phyloP scores from a whole-genome alignment of 1,140 invertebrate genomes.

The Cyclina sinensis region DNA sequence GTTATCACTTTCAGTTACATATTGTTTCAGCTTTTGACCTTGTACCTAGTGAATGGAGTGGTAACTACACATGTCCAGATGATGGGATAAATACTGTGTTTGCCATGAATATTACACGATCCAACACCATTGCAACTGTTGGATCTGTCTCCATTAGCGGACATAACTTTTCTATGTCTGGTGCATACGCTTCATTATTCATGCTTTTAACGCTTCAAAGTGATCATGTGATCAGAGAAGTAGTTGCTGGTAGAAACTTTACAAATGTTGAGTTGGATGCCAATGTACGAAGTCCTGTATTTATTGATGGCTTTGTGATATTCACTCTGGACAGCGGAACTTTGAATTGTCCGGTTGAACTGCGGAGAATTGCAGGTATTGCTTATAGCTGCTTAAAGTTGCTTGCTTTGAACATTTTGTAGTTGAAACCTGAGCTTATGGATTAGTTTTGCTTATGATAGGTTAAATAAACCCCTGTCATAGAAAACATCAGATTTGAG shows the following conservation, averaged over 20 bases:
- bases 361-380: conserved; percentile 38
- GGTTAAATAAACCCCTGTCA: too few species aligned
- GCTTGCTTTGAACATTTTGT: too few species aligned
- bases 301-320: conserved; percentile 40
- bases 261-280: conserved; percentile 51
- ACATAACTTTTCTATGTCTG: conserved; percentile 20
- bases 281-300: not conserved
- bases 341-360: conserved; percentile 32
- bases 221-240: conserved; percentile 7
- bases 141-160: conserved; percentile 16
- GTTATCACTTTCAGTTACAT: too few species aligned
- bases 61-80: conserved; percentile 52
- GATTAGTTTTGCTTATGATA: too few species aligned
- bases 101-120: conserved; percentile 51
- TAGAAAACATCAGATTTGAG: too few species aligned
- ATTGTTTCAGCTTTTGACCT: conserved; percentile 21
- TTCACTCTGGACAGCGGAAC: conserved; percentile 25
- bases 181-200: conserved; percentile 21
- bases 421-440: too few species aligned
- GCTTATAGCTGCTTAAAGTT: not conserved
- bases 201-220: conserved; percentile 38
- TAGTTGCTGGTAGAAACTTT: conserved; percentile 34
- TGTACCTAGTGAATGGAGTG: conserved; percentile 57
- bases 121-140: conserved; percentile 32
- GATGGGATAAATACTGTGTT: conserved; percentile 15